phyloP scores from a whole-genome alignment of 92 coral and sea anemone genomes.

The Paragorgia papillata region DNA sequence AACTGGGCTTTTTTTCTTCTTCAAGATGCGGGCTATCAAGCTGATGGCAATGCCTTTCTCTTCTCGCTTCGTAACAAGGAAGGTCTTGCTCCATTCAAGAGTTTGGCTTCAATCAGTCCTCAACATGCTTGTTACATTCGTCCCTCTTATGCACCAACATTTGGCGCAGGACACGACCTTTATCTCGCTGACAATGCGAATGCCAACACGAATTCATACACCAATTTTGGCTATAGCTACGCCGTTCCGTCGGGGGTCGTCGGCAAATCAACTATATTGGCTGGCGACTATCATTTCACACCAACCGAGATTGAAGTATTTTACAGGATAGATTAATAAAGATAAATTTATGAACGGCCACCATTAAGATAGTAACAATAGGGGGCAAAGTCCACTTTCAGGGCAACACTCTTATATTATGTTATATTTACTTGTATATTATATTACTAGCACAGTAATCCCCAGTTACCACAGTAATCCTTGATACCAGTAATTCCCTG shows the following conservation, averaged over 20 bases:
- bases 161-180: constrained; percentile 47
- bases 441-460: too few species aligned
- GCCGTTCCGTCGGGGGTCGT: not conserved
- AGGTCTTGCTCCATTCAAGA: not conserved
- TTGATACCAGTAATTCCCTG: too few species aligned
- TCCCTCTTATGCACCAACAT: constrained; percentile 42
- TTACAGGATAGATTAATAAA: not conserved
- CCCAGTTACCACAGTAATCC: too few species aligned
- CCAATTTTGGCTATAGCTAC: not conserved
- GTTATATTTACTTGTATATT: too few species aligned
- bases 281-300: not conserved
- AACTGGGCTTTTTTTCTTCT: not conserved
- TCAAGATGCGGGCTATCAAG: not conserved
- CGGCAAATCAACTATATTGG: not conserved
- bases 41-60: not conserved
- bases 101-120: too few species aligned
- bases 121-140: not conserved
- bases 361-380: too few species aligned
- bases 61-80: not conserved
- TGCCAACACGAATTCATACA: not conserved
- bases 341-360: too few species aligned
- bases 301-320: constrained; percentile 21
- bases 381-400: too few species aligned
- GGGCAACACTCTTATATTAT: too few species aligned
- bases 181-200: constrained; percentile 6